These are phyloP conservation scores for Pocillopora damicornis DNA, from an alignment of 64 coral and sea anemone genomes.

Conservation along the genomic window DNA sequence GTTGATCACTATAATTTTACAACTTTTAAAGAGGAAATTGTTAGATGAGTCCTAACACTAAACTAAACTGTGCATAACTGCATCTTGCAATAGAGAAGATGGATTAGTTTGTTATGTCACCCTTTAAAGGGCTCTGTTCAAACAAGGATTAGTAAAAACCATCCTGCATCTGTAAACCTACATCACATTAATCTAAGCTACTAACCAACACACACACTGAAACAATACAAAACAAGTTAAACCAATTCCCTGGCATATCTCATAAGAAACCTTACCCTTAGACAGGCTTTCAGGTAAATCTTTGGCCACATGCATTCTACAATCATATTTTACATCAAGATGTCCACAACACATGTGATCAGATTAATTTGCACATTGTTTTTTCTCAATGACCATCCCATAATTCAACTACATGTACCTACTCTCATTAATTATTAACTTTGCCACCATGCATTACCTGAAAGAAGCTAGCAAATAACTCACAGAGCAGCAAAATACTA, in stretches of 20 bases:
- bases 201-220: too few species aligned
- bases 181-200: too few species aligned
- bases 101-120: too few species aligned
- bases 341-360: conserved; percentile 12
- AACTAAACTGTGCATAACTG: too few species aligned
- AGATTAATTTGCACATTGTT: conserved; percentile 17
- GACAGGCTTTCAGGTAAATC: conserved; percentile 10
- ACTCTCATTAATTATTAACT: conserved; percentile 38
- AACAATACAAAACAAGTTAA: not conserved
- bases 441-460: conserved; percentile 43
- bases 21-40: too few species aligned
- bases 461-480: conserved; percentile 30
- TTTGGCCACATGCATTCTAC: conserved; percentile 18
- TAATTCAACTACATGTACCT: not conserved
- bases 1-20: too few species aligned
- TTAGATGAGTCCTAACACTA: too few species aligned
- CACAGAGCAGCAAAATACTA: not conserved
- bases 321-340: not conserved
- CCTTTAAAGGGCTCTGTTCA: too few species aligned
- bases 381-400: conserved; percentile 22
- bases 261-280: conserved; percentile 8
- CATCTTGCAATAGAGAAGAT: too few species aligned
- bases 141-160: too few species aligned
- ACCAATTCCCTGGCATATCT: not conserved
- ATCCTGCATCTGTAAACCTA: too few species aligned